These are phyloP conservation scores for Pantherophis alleghaniensis DNA, from an alignment of 2,797 vertebrate species.

Conservation along the genomic window DNA sequence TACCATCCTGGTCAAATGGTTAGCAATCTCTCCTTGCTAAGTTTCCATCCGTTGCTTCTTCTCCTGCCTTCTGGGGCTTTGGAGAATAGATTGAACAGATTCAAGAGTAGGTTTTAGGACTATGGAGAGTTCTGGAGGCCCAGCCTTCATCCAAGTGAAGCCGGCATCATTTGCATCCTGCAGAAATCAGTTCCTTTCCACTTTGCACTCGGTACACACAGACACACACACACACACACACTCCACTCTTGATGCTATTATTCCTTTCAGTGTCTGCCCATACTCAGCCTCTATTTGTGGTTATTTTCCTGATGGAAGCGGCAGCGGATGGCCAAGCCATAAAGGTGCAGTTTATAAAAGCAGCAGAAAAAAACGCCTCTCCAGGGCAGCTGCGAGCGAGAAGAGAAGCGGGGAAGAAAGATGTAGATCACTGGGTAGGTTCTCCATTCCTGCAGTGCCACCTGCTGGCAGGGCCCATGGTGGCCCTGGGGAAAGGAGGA, in stretches of 20 bases:
- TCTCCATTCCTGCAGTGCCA: slow-evolving; percentile 13
- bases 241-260: background rate
- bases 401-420: accelerated
- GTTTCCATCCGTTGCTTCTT: background rate
- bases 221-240: no score
- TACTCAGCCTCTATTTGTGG: background rate
- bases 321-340: background rate
- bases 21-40: background rate
- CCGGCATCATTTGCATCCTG: no score
- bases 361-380: background rate
- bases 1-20: no score
- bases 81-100: background rate
- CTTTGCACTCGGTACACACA: no score
- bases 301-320: background rate
- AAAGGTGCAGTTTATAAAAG: background rate
- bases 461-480: slow-evolving; percentile 9
- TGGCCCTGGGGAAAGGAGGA: background rate
- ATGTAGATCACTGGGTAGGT: background rate
- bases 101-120: background rate
- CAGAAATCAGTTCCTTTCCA: background rate
- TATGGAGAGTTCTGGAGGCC: no score
- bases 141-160: background rate
- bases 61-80: background rate
- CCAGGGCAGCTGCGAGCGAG: no score
- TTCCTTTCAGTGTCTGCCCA: background rate